These are phyloP conservation scores for Haplochromis burtoni DNA, from an alignment of 2,113 vertebrate species.

Conservation along the genomic window DNA sequence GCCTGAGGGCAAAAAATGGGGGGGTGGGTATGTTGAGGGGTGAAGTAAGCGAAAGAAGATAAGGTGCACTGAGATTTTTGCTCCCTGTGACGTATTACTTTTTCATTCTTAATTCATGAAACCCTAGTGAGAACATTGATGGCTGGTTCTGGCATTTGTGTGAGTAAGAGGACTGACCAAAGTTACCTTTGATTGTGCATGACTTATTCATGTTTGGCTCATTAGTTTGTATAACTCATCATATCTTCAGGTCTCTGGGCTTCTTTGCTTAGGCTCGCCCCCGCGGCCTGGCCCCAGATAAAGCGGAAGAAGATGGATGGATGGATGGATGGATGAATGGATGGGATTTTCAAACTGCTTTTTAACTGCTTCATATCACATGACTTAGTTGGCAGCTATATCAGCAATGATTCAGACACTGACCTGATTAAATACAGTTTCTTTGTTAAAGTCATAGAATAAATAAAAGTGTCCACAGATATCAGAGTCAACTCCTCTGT, in stretches of 20 bases:
- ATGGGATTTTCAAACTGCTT: background rate
- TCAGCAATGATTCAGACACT: background rate
- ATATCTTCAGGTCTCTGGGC: background rate
- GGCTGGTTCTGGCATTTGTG: constrained; percentile 27
- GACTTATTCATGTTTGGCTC: constrained; percentile 64
- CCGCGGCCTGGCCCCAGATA: too few species aligned
- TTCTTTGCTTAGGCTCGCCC: too few species aligned
- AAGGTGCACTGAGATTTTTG: constrained; percentile 25
- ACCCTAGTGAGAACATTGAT: constrained; percentile 30
- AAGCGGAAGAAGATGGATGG: too few species aligned
- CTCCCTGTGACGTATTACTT: constrained; percentile 61
- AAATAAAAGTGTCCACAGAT: background rate
- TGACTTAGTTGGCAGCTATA: background rate
- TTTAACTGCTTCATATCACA: background rate
- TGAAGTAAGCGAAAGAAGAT: constrained; percentile 24
- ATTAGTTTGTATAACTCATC: constrained; percentile 50
- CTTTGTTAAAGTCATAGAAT: background rate
- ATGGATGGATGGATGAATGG: background rate
- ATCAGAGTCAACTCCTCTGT: rapidly evolving
- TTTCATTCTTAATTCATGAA: constrained; percentile 71
- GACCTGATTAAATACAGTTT: background rate
- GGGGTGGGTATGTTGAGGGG: background rate
- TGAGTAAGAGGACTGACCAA: constrained; percentile 35
- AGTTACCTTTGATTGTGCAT: constrained; percentile 57
- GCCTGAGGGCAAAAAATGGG: constrained; percentile 12